Evolutionary conservation across 2,113 vertebrate species (phyloP), one percentile per base, ranked within the genome.

Genomic region (Pardalotus punctatus): DNA sequence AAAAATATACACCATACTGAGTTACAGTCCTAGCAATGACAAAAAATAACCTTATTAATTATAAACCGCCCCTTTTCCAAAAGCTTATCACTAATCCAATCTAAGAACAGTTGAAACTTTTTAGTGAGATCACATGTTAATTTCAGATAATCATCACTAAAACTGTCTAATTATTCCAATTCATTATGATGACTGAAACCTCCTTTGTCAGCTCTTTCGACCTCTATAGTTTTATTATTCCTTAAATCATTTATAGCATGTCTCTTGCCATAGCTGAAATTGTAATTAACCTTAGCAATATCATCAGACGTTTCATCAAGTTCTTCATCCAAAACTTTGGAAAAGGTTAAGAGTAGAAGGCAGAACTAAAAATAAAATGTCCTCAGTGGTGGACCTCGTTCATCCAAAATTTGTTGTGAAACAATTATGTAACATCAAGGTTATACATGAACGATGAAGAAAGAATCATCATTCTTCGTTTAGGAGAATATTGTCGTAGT

Each of bases 221-320:
- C 96, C 82, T 94, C 90, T 88, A 53, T 24, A 65, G 56, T 81
- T 97, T 96, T 93, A 96, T 96, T 94, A 81, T 94, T 96, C 92
- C 90, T 95, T 94, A 93, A 95, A 92, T 95, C 85, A 95, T 88
- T 90, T 92, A 66, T 50, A 90, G 51, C 38, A 64, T 70, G 71
- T 93, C 87, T 88, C 85, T 88, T 93, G 56, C 77, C 67, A 79
- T 38, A 74, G 79, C 60, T 53, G 51, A 84, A 90, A 80, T 56
- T 67, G 51, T 74, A 93, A 93, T 96, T 97, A 95, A 96, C 86
- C 85, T 96, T 81, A 86, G 65, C 2, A 3, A 86, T 86, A 93
- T 51, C 65, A 86, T 93, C 79, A 94, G 94, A 85, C 2, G 40
- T 88, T 95, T 93, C 73, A 70, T 56, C 47, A 80, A 86, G 43